phyloP scores from a whole-genome alignment of 1,140 invertebrate genomes.

The Proales similis region DNA sequence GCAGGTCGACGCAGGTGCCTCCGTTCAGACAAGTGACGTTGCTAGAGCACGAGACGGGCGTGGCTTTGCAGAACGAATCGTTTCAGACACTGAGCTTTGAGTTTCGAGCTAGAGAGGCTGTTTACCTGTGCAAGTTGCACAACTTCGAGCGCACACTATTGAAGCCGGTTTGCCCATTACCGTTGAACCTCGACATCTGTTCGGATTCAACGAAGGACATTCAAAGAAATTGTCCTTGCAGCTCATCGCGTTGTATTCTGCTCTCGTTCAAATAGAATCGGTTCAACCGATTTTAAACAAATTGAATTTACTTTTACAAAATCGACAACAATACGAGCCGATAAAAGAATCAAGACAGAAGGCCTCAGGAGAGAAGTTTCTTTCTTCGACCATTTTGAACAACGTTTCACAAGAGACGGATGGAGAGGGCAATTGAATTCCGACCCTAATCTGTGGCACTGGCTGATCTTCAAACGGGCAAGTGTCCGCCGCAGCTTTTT shows the following conservation, averaged over 20 bases:
- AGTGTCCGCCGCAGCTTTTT: not conserved
- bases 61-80: not conserved
- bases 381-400: not conserved
- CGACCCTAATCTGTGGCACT: not conserved
- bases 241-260: conserved; percentile 17
- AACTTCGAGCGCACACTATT: conserved; percentile 3
- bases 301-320: conserved; percentile 18
- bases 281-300: not conserved
- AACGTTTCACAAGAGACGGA: not conserved
- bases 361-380: not conserved
- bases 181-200: not conserved
- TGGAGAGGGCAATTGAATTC: conserved; percentile 1
- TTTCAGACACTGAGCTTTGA: too few species aligned
- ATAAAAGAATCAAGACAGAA: conserved; percentile 3
- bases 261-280: not conserved
- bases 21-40: conserved; percentile 40
- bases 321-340: not conserved
- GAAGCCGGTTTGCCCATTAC: not conserved
- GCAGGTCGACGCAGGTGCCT: conserved; percentile 41
- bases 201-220: conserved; percentile 4
- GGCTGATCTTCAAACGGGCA: conserved; percentile 21
- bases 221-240: conserved; percentile 2
- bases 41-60: conserved; percentile 34
- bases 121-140: too few species aligned
- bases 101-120: too few species aligned